Evolutionary conservation across 2,113 vertebrate species (phyloP).

Genomic region (Pachyramphus minor): DNA sequence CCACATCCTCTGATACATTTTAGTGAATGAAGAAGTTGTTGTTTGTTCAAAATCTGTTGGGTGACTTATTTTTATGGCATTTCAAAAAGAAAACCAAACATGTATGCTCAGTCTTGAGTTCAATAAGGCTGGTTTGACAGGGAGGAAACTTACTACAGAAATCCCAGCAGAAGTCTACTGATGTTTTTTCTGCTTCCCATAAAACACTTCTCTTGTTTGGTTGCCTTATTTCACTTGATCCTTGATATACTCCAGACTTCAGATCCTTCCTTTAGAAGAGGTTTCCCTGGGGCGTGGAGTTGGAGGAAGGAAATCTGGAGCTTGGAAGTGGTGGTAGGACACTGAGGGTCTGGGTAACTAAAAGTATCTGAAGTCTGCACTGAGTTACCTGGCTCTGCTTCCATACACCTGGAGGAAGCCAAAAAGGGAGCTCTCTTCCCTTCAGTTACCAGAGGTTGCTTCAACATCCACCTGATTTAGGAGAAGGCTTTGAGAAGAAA

Average conservation of each 20-base stretch:
- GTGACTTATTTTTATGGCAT: background rate
- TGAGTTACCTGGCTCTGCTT: background rate
- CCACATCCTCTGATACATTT: background rate
- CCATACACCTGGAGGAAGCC: background rate
- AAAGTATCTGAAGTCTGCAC: background rate
- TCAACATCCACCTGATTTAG: background rate
- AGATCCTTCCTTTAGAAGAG: background rate
- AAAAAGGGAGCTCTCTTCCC: background rate
- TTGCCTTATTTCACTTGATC: background rate
- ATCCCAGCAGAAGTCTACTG: background rate
- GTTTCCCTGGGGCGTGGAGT: background rate
- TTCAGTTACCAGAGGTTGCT: background rate
- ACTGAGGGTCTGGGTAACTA: rapidly evolving
- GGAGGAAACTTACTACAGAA: background rate
- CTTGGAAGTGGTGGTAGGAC: background rate
- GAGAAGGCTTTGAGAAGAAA: background rate
- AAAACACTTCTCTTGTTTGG: rapidly evolving
- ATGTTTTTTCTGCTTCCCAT: background rate
- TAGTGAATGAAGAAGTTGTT: background rate
- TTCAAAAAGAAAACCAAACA: background rate
- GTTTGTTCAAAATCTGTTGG: background rate
- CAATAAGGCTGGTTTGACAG: background rate
- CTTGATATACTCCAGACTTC: background rate
- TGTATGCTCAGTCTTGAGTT: background rate
- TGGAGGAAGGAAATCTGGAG: background rate